Percentiles rank a stretch among this genome's conserved stretches.
These are phyloP conservation scores for Thysanoteuthis rhombus DNA, from an alignment of 2,888 invertebrate species.

Conservation along the genomic window DNA sequence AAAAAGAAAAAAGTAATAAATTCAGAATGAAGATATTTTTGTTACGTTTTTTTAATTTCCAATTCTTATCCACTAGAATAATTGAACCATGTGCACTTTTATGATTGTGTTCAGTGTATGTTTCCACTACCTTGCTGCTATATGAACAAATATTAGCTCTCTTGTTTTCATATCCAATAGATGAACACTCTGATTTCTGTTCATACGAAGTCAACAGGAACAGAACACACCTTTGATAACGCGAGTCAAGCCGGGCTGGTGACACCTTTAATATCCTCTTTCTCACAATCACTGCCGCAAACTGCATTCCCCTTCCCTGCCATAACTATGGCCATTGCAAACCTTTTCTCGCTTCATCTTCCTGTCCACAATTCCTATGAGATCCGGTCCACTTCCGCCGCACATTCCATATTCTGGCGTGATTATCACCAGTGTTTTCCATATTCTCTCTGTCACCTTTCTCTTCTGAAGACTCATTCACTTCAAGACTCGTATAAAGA, in stretches of 20 bases:
- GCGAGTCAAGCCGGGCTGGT: neutral
- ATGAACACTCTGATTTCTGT: neutral
- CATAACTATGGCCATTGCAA: neutral
- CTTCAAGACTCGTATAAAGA: neutral
- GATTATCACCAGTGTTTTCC: neutral
- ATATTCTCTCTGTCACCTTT: neutral
- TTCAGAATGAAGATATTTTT: too few relatives aligned
- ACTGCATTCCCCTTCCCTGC: neutral
- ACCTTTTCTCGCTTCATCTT: neutral
- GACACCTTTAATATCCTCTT: neutral
- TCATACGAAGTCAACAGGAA: neutral
- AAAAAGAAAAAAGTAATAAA: too few relatives aligned
- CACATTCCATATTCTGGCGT: neutral
- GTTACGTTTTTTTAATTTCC: too few relatives aligned
- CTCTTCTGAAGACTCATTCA: neutral
- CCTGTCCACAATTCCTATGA: neutral
- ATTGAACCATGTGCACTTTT: too few relatives aligned
- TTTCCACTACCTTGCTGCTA: neutral
- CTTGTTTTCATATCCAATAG: neutral
- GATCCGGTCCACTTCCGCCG: neutral
- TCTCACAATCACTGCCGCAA: neutral
- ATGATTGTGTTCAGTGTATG: neutral
- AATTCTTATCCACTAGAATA: too few relatives aligned
- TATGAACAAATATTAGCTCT: neutral
- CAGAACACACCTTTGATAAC: neutral